These are phyloP conservation scores for Drosophila aff. DNA, from an alignment of 1,140 invertebrate species.

Conservation along the genomic window DNA sequence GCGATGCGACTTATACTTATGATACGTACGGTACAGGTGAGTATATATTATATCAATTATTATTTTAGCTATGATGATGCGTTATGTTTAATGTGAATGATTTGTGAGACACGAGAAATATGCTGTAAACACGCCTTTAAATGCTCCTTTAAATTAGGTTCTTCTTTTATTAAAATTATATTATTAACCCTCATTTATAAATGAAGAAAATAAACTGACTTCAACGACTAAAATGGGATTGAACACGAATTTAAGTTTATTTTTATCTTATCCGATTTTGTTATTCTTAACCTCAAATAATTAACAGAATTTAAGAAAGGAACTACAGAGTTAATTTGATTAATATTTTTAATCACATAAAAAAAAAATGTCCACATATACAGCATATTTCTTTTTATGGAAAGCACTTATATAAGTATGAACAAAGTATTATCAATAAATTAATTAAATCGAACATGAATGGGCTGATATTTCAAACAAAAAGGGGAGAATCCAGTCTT, in stretches of 20 bases:
- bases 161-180: too few species aligned
- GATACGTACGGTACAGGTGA: slow-evolving; percentile 42
- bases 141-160: too few species aligned
- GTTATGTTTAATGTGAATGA: slow-evolving; percentile 10
- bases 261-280: too few species aligned
- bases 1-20: slow-evolving; percentile 33
- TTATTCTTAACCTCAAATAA: too few species aligned
- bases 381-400: slow-evolving; percentile 4
- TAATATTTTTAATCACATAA: too few species aligned
- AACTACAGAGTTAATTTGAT: too few species aligned
- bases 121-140: background rate
- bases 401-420: background rate
- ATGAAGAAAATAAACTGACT: too few species aligned
- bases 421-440: background rate
- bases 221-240: too few species aligned
- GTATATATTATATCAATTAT: slow-evolving; percentile 19
- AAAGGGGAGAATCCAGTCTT: background rate
- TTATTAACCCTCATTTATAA: too few species aligned
- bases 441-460: background rate
- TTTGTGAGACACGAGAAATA: slow-evolving; percentile 1
- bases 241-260: too few species aligned
- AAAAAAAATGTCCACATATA: background rate
- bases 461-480: slow-evolving; percentile 1
- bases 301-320: too few species aligned
- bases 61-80: slow-evolving; percentile 27